Conservation (phyloP, 2,113 vertebrate species). For the Callipepla squamata region DNA sequence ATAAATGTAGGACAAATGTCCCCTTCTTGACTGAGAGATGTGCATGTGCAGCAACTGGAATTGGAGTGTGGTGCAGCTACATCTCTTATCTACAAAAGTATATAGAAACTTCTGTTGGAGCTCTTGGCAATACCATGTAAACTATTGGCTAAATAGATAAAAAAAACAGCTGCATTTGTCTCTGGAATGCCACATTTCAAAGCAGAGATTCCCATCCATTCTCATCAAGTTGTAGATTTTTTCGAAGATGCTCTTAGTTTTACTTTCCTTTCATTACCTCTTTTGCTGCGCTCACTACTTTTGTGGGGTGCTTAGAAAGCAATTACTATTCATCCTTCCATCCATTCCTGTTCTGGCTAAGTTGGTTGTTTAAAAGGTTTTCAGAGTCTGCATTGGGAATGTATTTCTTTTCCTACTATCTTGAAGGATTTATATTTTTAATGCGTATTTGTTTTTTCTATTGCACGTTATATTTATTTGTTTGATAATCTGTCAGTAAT, state of each 20-base stretch:
- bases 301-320: conserved; percentile 44
- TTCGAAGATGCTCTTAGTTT: not conserved
- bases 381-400: conserved; percentile 14
- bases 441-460: conserved; percentile 65
- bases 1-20: not conserved
- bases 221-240: not conserved
- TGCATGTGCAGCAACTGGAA: not conserved
- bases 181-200: not conserved
- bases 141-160: not conserved
- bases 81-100: not conserved
- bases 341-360: conserved; percentile 44
- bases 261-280: conserved; percentile 29
- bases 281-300: conserved; percentile 13
- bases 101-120: not conserved
- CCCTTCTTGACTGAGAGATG: not conserved
- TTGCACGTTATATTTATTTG: conserved; percentile 51
- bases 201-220: conserved; percentile 8
- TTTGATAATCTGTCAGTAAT: conserved; percentile 41
- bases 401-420: conserved; percentile 9
- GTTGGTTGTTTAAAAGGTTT: conserved; percentile 16
- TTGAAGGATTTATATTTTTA: conserved; percentile 62
- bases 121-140: not conserved
- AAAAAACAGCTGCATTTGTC: not conserved
- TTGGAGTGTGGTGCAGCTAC: not conserved
- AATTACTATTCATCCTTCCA: conserved; percentile 42